Evolutionary conservation across 35 echinoderm and acorn worm genomes (phyloP).

Genomic region (Nesometra sesokonis): DNA sequence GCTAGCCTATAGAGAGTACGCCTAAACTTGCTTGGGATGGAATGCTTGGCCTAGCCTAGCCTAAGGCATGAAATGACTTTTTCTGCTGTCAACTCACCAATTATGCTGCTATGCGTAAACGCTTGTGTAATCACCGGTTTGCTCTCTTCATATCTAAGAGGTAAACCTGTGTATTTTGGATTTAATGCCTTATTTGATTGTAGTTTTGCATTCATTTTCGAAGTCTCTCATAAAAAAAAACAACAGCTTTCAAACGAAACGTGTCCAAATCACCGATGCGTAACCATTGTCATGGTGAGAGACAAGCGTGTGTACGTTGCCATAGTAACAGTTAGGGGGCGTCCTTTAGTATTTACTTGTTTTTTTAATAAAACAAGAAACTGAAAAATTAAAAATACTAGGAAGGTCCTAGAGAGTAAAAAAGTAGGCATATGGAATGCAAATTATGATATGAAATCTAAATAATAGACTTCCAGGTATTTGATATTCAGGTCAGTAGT

Average conservation of each 20-base stretch:
- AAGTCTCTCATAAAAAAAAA: background rate
- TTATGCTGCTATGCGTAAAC: slow-evolving; percentile 70
- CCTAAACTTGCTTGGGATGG: too few species aligned
- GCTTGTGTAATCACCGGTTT: slow-evolving; percentile 58
- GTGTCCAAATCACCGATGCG: background rate
- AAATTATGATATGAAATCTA: too few species aligned
- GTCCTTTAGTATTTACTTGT: background rate
- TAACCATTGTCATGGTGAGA: background rate
- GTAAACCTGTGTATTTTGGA: slow-evolving; percentile 67
- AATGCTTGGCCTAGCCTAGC: too few species aligned
- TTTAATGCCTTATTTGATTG: slow-evolving; percentile 38
- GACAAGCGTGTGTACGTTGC: background rate
- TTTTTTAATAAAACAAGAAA: too few species aligned
- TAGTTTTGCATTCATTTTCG: slow-evolving; percentile 34
- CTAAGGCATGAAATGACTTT: too few species aligned
- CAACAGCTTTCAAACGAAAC: background rate
- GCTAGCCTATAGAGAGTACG: too few species aligned
- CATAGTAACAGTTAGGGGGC: background rate
- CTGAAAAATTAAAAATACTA: too few species aligned
- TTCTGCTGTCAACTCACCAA: slow-evolving; percentile 84
- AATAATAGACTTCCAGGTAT: too few species aligned
- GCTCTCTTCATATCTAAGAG: slow-evolving; percentile 89
- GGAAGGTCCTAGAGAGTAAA: too few species aligned
- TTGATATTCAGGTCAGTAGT: too few species aligned
- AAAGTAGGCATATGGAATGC: too few species aligned